Percentiles rank a stretch among this genome's conserved stretches.
These are phyloP conservation scores for Dinoponera quadriceps DNA, from an alignment of 1,140 invertebrate genomes.

Conservation along the genomic window DNA sequence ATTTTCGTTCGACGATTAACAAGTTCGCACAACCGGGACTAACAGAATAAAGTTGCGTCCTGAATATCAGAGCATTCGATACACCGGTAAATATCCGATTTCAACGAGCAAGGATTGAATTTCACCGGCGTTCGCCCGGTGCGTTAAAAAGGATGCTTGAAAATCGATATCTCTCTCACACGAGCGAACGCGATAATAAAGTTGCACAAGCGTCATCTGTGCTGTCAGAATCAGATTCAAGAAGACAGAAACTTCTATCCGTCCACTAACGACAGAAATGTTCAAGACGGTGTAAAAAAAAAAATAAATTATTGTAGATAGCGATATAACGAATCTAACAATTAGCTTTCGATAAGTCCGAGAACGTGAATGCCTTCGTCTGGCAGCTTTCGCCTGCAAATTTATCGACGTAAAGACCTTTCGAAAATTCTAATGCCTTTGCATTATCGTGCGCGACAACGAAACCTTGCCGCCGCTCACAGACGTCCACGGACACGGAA, in stretches of 20 bases:
- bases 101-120: conserved; percentile 18
- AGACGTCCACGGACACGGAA: neutral
- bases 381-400: no score
- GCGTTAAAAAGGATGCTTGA: neutral
- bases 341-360: no score
- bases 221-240: neutral
- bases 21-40: neutral
- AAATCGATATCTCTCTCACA: neutral
- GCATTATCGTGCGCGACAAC: no score
- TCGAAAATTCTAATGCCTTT: no score
- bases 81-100: neutral
- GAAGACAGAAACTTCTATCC: conserved; percentile 3
- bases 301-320: no score
- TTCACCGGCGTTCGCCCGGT: neutral
- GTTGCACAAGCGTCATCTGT: neutral
- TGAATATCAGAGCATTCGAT: conserved; percentile 49
- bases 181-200: neutral
- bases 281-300: neutral
- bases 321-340: no score
- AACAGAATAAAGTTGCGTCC: neutral
- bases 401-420: no score
- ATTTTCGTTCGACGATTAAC: neutral
- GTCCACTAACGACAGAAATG: neutral
- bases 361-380: no score
- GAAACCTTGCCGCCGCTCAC: neutral